Evolutionary conservation across 1,140 invertebrate genomes (phyloP), one percentile per base, ranked within the genome.

Genomic region (Chionoecetes opilio): DNA sequence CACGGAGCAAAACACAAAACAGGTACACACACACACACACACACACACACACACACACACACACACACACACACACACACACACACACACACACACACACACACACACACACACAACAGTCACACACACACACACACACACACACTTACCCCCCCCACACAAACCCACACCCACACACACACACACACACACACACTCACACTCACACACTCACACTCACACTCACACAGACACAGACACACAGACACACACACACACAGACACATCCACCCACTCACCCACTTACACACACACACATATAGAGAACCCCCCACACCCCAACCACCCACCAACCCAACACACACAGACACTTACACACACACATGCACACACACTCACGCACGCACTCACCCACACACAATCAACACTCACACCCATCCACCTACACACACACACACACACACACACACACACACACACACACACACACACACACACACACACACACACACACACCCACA

Each of bases 391-490:
- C 5, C 41, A 46, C 41, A 46, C 41, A 46, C 41, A n/a, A n/a
- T n/a, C n/a, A 96, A 95, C 82, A 95, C 96, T 91, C 86, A 95
- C 96, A 94, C n/a, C n/a, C n/a, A 63, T 26, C 8, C 17, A 63
- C 17, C 8, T 26, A 63, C 17, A 9, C 26, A 63, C 17, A 63
- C 17, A 63, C 17, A 41, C 17, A 63, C 17, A 63, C 3, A 63
- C 17, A 9, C 3, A 63, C 17, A 9, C 3, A 63, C 17, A 63
- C 17, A 63, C 3, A 63, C 17, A 63, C 3, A 63, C 17, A 9
- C 26, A 21, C 2, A 9, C 17, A 29, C 32, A n/a, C 91, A 8
- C 75, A 17, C 63, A 37, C 41, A 85, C 46, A 84, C 85, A 92
- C 3, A 34, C 14, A 29, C 9, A 38, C 38, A 34, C 3, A 92